Evolutionary conservation across 2,888 invertebrate species (phyloP).

Genomic region (Tanaodytes sp.): DNA sequence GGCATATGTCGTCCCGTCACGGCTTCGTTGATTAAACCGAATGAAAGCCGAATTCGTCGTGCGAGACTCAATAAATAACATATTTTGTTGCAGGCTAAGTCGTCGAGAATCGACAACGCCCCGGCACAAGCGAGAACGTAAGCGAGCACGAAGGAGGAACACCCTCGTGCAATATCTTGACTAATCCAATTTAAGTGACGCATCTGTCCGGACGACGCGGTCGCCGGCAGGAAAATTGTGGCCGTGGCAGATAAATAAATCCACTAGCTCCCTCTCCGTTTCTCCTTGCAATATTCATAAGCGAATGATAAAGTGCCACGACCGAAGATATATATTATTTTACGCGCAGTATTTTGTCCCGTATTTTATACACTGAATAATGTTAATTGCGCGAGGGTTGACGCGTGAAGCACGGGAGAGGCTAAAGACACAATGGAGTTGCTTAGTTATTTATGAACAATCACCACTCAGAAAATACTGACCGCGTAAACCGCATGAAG

Average conservation of each 20-base stretch:
- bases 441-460: conserved; percentile 19
- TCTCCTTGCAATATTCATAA: conserved; percentile 38
- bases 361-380: conserved; percentile 20
- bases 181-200: conserved; percentile 51
- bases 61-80: conserved; percentile 36
- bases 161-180: conserved; percentile 42
- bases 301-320: conserved; percentile 16
- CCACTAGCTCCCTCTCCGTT: conserved; percentile 23
- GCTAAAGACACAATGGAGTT: too few relatives aligned
- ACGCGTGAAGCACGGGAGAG: neutral
- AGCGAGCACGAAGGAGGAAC: neutral
- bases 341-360: conserved; percentile 13
- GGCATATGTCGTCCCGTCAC: too few relatives aligned
- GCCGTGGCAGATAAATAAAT: conserved; percentile 38
- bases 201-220: conserved; percentile 35
- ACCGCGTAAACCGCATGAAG: conserved; percentile 6
- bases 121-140: conserved; percentile 1
- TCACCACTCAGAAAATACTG: conserved; percentile 6
- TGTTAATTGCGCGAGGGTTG: conserved; percentile 14
- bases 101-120: conserved; percentile 10
- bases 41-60: conserved; percentile 16
- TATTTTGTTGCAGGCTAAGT: conserved; percentile 14
- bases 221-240: conserved; percentile 37
- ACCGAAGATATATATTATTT: conserved; percentile 12
- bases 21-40: conserved; percentile 16